phyloP scores from a whole-genome alignment of 1,140 invertebrate species.

The Lamellibrachia luymesi region DNA sequence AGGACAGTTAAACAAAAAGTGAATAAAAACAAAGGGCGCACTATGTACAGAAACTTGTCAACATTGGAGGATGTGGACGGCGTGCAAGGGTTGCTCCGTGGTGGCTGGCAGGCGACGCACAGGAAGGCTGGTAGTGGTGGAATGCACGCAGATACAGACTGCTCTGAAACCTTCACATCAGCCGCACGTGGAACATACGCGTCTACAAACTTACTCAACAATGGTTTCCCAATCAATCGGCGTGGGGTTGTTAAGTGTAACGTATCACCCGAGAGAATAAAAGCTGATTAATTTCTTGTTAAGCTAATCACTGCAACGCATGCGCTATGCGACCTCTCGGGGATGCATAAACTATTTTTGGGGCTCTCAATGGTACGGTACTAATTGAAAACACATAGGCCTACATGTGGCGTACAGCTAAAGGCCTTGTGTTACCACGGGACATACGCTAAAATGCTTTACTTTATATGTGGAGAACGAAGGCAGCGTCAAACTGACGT shows the following conservation, averaged over 20 bases:
- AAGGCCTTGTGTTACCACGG: no score
- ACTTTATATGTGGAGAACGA: not conserved
- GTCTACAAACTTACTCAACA: not conserved
- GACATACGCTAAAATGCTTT: not conserved
- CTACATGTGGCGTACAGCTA: not conserved
- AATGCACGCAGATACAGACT: no score
- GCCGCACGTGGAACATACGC: not conserved
- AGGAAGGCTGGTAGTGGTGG: no score
- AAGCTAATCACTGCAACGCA: not conserved
- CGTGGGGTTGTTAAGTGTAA: not conserved
- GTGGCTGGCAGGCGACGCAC: no score
- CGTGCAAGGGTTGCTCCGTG: no score
- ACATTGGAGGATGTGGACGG: no score
- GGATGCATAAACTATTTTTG: not conserved
- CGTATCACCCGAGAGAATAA: not conserved
- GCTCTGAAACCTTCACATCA: not conserved
- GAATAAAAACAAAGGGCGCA: no score
- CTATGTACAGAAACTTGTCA: no score
- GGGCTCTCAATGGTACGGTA: not conserved
- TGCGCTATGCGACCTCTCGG: no score
- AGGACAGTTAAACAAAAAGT: no score
- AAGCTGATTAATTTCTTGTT: not conserved
- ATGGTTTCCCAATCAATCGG: no score
- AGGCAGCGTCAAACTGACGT: not conserved
- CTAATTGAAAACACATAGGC: not conserved